Conservation (phyloP, 2,113 vertebrate species). For the Lasiurus borealis region DNA sequence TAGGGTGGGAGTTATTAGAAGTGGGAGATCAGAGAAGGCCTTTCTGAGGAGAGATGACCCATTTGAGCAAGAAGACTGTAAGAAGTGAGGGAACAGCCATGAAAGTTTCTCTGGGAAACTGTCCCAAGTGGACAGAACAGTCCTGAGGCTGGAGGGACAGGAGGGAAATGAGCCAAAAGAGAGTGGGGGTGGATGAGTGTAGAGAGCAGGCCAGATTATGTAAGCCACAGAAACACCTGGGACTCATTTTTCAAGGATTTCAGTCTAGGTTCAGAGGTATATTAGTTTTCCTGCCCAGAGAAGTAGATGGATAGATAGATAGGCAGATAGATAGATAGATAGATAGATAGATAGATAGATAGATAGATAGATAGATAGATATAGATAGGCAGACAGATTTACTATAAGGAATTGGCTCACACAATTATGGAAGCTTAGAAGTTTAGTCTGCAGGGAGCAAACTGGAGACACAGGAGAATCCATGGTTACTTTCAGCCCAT, state of each 20-base stretch:
- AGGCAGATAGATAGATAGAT: neutral
- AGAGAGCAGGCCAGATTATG: too few species aligned
- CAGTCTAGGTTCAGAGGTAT: neutral
- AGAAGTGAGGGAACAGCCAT: neutral
- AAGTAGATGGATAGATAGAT: neutral
- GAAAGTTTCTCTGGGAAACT: neutral
- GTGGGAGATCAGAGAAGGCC: neutral
- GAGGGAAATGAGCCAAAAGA: neutral
- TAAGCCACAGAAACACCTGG: neutral
- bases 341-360: neutral
- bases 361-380: too few species aligned
- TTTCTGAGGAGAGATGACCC: neutral
- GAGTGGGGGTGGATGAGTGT: neutral
- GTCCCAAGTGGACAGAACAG: neutral
- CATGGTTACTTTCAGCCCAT: neutral
- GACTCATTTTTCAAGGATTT: neutral
- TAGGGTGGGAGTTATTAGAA: neutral
- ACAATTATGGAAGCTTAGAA: neutral
- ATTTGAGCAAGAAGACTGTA: neutral
- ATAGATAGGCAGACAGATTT: neutral
- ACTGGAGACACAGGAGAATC: neutral
- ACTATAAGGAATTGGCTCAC: neutral
- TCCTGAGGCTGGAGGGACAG: neutral
- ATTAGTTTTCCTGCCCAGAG: neutral
- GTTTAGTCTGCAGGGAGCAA: neutral